Base-by-base conservation (phyloP, 2,888 invertebrate species). In the Agriopis marginaria region DNA sequence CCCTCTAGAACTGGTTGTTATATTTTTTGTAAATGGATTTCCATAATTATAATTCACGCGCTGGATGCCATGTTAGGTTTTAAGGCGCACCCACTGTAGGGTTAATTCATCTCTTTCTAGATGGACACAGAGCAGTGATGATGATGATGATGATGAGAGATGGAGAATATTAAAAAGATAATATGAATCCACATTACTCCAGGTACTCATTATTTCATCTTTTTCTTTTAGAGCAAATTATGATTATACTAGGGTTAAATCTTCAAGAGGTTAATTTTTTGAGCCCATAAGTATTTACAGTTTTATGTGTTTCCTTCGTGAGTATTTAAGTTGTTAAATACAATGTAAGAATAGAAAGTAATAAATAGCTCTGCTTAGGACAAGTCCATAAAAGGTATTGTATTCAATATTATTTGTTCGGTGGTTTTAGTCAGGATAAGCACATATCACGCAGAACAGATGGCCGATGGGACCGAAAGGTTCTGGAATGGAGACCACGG, bases 331-430 rank as follows among this genome's bases (percentile, higher is more conserved):
- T 45, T 44, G 14, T 62, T 56, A 59, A 68, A 63, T 71, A 72
- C 68, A 72, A 69, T 42, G 69, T 68, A 59, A 10, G 42, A 14
- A 17, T 60, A 60, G 49, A 60, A 39, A 39, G 60, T 60, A 60
- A 40, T 49, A 54, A 39, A 53, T 39, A 1, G 9, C 40, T 53
- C 7, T 39, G 54, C 54, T n/a, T 54, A 40, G 40, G 39, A 39
- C 53, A 39, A 12, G 32, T 53, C 12, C 53, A 53, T 53, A 53
- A 6, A 7, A 17, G 9, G n/a, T 11, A 0, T 32, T 17, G 51
- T 5, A 32, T 32, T 32, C 32, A 32, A 32, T 32, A 32, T 32
- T 32, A 32, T 32, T 32, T 32, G 5, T 32, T 32, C 32, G 3
- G 32, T 32, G 32, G 32, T 32, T 32, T 32, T 32, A 32, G 32